phyloP scores from a whole-genome alignment of 2,888 invertebrate genomes.

The Chymomyza fuscimana region DNA sequence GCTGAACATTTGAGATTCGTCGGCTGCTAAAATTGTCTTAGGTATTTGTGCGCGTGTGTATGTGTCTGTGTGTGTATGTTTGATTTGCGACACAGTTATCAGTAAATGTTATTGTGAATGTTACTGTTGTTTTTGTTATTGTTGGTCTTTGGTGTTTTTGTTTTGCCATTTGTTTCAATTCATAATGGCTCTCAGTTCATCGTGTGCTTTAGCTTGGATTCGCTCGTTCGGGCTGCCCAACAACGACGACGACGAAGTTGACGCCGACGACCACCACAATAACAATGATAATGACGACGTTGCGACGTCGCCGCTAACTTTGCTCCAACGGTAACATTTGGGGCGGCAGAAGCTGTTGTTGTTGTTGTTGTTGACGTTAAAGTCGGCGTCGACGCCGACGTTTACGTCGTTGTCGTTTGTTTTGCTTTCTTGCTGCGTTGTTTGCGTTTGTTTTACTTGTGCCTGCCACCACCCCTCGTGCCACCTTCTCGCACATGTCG shows the following conservation, averaged over 20 bases:
- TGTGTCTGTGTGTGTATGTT: slow-evolving; percentile 29
- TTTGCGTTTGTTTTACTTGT: slow-evolving; percentile 13
- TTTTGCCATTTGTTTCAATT: slow-evolving; percentile 32
- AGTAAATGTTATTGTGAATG: slow-evolving; percentile 4
- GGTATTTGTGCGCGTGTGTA: slow-evolving; percentile 16
- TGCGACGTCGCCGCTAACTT: not conserved
- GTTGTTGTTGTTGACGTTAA: slow-evolving; percentile 16
- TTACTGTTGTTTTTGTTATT: slow-evolving; percentile 45
- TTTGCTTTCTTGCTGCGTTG: slow-evolving; percentile 17
- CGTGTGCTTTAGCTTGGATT: slow-evolving; percentile 14
- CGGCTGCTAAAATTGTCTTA: too few species aligned
- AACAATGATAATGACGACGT: not conserved
- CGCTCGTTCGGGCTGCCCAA: not conserved
- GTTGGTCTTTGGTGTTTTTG: slow-evolving; percentile 24
- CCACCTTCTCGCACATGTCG: too few species aligned
- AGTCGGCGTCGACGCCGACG: not conserved
- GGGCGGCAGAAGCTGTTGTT: not conserved
- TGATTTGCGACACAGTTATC: slow-evolving; percentile 6
- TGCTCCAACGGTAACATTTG: not conserved
- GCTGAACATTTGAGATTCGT: too few species aligned
- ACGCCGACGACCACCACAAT: slow-evolving; percentile 15
- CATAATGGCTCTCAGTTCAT: slow-evolving; percentile 53
- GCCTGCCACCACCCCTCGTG: slow-evolving; percentile 49
- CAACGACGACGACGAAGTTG: slow-evolving; percentile 15
- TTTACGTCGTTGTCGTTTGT: slow-evolving; percentile 23